Evolutionary conservation across 2,797 vertebrate species (phyloP), one percentile per base, ranked within the genome.

Genomic region (Cyclura pinguis): DNA sequence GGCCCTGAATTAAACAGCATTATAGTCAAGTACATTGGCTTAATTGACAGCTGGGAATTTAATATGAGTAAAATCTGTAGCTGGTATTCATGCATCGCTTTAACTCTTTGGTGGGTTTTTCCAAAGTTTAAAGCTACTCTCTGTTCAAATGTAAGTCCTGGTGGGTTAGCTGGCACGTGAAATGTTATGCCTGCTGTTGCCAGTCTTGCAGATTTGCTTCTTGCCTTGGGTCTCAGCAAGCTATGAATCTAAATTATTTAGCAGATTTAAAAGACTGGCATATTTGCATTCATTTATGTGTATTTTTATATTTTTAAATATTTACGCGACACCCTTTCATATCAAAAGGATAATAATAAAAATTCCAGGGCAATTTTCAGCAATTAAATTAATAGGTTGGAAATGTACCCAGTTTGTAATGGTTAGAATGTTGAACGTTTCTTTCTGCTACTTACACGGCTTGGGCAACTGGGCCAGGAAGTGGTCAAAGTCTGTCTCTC

Each of bases 21-120:
- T 91, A 94, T 94, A 95, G 93, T 89, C 22, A 81, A 95, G 94
- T 93, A 94, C 85, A 95, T 95, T 93, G 96, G 92, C 93, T 95
- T 97, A 97, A 97, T 97, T 97, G 97, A 97, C 1, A 90, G 96
- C 86, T 95, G 92, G 95, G 94, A 94, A 94, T 95, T 97, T 96
- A 96, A 97, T 96, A 88, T 88, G 72, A 91, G 90, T 97, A 96
- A 83, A 97, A 96, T 96, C 93, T 91, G 47, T 24, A 90, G 93
- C 55, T 38, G 88, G 84, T 69, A 82, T 78, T 62, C 91, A 93
- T 92, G 89, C 85, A 93, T 91, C 74, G 91, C 88, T 87, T 97
- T 96, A 96, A 96, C 96, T 93, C 96, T 87, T 67, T 89, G 89
- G 38, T 91, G 95, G 82, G 89, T 92, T 3, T 1, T 10, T 42